phyloP scores from a whole-genome alignment of 2,797 vertebrate genomes.

The Phoebastria nigripes region DNA sequence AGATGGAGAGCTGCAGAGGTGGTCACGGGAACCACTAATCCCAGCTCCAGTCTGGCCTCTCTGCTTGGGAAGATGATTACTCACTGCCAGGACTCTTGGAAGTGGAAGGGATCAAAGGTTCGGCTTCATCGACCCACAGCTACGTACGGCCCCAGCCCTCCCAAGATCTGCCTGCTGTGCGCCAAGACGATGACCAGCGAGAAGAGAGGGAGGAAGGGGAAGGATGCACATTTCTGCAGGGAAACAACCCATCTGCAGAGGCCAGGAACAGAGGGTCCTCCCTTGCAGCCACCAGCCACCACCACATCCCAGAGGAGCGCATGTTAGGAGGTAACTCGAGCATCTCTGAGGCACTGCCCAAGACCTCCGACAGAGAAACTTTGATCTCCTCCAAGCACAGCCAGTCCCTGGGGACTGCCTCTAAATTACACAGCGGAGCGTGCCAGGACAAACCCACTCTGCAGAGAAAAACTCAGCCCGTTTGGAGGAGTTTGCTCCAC shows the following conservation, averaged over 20 bases:
- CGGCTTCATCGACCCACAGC: not conserved
- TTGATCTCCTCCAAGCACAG: not conserved
- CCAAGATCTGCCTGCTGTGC: not conserved
- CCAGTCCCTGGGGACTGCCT: not conserved
- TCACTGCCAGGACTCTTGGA: not conserved
- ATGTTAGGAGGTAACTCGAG: not conserved
- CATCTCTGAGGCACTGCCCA: not conserved
- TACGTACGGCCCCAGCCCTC: rapidly evolving
- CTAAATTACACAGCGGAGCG: not conserved
- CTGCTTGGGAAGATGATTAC: not conserved
- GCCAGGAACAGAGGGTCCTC: not conserved
- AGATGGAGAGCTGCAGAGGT: not conserved
- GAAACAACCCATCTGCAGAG: rapidly evolving
- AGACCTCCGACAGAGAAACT: not conserved
- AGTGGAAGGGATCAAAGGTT: not conserved
- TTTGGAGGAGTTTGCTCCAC: not conserved
- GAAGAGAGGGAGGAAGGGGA: not conserved
- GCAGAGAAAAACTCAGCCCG: not conserved
- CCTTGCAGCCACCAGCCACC: not conserved
- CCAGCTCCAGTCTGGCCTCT: not conserved
- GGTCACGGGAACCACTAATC: not conserved
- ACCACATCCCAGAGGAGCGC: not conserved
- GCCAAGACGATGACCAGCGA: not conserved
- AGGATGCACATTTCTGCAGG: not conserved
- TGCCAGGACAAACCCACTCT: not conserved